phyloP scores from a whole-genome alignment of 2,113 vertebrate genomes.

The Otocyon megalotis region DNA sequence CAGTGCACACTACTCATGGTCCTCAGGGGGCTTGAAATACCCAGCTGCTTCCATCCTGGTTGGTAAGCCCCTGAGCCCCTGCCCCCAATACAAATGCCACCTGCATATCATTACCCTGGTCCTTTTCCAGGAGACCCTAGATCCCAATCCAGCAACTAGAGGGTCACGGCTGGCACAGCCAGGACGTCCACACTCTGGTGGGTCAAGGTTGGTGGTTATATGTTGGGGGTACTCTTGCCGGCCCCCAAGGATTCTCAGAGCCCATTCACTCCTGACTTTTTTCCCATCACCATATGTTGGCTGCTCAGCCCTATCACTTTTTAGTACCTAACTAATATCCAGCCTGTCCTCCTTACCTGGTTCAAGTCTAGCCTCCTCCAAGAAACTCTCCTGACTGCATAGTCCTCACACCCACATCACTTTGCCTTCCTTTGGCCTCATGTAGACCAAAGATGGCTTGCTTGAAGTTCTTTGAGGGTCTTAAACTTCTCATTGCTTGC shows the following conservation, averaged over 20 bases:
- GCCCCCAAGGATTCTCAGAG: background rate
- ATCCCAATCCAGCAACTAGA: background rate
- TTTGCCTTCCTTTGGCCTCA: background rate
- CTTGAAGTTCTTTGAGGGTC: background rate
- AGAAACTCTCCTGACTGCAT: background rate
- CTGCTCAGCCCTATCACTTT: background rate
- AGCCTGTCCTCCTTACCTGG: background rate
- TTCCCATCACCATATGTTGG: background rate
- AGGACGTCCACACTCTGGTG: background rate
- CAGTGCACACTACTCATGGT: fast-evolving
- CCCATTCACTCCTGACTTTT: background rate
- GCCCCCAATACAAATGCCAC: background rate
- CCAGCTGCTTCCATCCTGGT: background rate
- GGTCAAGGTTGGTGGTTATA: background rate
- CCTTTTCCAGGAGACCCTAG: background rate
- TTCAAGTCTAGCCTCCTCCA: background rate
- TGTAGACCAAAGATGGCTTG: background rate
- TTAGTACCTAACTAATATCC: background rate
- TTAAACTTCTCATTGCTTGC: background rate
- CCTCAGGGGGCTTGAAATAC: background rate
- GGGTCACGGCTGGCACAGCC: background rate
- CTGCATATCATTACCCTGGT: background rate
- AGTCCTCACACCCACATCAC: background rate
- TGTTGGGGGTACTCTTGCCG: background rate
- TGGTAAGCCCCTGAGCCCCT: background rate